Evolutionary conservation across 2,797 vertebrate species (phyloP), one percentile per base, ranked within the genome.

Genomic region (Artibeus jamaicensis): DNA sequence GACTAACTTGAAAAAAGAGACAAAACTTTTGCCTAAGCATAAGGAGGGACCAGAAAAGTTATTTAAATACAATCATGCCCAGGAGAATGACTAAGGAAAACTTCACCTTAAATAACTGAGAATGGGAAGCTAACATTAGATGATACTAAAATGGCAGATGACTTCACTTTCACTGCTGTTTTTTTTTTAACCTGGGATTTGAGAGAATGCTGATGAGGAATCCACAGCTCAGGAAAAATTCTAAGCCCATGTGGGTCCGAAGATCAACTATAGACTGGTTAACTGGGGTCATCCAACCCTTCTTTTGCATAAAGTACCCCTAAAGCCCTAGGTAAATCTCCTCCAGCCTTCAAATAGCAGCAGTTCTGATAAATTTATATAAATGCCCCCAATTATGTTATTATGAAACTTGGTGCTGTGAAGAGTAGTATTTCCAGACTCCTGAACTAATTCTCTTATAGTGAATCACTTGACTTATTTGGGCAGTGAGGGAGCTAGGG

Each of bases 41-140:
- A 93, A 89, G 76, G 39, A 91, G 26, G 87, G 62, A 95, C 7
- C 46, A 83, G 68, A 87, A 83, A 96, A 93, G 44, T 55, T 81
- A 86, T 94, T 95, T 95, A 96, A 95, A 93, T 89, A 88, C 71
- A 96, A 87, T 67, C 37, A 48, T 77, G 90, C 77, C 94, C 59
- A n/a, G 59, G 70, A 94, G 93, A 83, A 93, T 85, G 71, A 94
- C 86, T 95, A 89, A 96, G 92, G 73, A 86, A 96, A 92, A 95
- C 91, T 73, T 89, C 67, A 91, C 91, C 95, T 96, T 96, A 92
- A 93, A 94, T 81, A 95, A 77, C 71, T 89, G 79, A 26, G 77
- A 92, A 93, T 59, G 44, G 84, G 85, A 89, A 96, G 95, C 93
- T 97, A 97, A 96, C 86, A 95, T 97, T 96, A 98, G 97, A 93